Evolutionary conservation across 2,113 vertebrate genomes (phyloP).

Genomic region (Laterallus jamaicensis): DNA sequence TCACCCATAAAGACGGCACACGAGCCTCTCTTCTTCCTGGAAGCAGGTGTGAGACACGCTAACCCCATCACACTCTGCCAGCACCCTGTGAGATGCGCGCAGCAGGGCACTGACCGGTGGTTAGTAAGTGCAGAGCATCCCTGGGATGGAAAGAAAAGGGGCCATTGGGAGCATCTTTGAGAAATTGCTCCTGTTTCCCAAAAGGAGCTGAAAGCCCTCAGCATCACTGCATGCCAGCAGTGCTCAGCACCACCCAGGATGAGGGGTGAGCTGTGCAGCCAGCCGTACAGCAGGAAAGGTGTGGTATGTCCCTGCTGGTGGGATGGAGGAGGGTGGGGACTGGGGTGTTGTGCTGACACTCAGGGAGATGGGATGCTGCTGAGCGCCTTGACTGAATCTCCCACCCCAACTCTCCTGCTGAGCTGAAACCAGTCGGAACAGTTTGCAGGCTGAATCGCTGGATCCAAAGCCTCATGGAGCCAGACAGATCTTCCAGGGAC

Average conservation of each 20-base stretch:
- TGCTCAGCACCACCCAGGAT: not conserved
- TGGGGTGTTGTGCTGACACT: not conserved
- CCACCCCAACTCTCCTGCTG: not conserved
- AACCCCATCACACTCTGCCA: rapidly evolving
- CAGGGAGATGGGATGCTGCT: not conserved
- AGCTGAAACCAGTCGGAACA: not conserved
- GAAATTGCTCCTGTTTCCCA: not conserved
- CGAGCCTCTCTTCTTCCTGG: not conserved
- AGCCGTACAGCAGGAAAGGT: not conserved
- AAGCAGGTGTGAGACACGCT: rapidly evolving
- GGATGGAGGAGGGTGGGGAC: not conserved
- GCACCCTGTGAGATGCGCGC: not conserved
- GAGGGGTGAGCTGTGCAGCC: not conserved
- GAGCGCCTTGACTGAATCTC: not conserved
- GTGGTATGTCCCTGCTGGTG: rapidly evolving
- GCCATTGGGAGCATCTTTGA: rapidly evolving
- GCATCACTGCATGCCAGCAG: rapidly evolving
- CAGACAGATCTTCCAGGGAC: not conserved
- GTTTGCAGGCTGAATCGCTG: not conserved
- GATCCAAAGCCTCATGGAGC: rapidly evolving
- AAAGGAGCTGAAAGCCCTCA: not conserved
- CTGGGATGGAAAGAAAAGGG: not conserved
- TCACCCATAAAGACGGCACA: not conserved
- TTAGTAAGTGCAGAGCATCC: not conserved
- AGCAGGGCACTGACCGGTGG: not conserved